Evolutionary conservation across 1,140 invertebrate genomes (phyloP).

Genomic region (Protaetia brevitarsis): DNA sequence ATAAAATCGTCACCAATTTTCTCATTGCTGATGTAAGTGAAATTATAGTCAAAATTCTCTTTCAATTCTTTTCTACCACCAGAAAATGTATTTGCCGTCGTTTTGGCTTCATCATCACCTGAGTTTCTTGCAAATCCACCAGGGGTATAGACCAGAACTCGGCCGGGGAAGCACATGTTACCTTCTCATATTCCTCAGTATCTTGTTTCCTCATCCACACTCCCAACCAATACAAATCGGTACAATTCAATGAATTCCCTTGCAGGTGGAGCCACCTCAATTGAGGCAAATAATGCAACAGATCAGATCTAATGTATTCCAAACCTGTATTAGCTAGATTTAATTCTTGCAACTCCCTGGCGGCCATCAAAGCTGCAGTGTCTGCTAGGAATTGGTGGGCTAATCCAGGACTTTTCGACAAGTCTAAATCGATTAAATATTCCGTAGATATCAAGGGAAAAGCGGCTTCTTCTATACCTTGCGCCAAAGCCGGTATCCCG

Average conservation of each 20-base stretch:
- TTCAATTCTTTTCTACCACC: slow-evolving; percentile 15
- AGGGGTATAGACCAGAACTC: slow-evolving; percentile 48
- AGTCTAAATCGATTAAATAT: slow-evolving; percentile 66
- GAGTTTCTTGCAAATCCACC: slow-evolving; percentile 45
- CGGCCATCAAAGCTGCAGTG: slow-evolving; percentile 65
- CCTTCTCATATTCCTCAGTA: slow-evolving; percentile 46
- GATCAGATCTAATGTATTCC: slow-evolving; percentile 61
- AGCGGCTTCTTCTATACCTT: slow-evolving; percentile 57
- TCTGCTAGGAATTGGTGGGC: slow-evolving; percentile 66
- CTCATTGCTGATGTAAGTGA: neutral
- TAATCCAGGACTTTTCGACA: slow-evolving; percentile 70
- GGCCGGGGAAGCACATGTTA: slow-evolving; percentile 48
- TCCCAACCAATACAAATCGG: slow-evolving; percentile 60
- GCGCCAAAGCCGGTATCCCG: slow-evolving; percentile 58
- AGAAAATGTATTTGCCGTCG: neutral
- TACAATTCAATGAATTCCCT: slow-evolving; percentile 65
- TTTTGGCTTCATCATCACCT: neutral
- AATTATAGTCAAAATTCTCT: slow-evolving; percentile 4
- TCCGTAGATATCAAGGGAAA: slow-evolving; percentile 69
- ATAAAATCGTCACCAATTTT: neutral
- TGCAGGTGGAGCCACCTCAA: slow-evolving; percentile 58
- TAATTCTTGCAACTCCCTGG: slow-evolving; percentile 64
- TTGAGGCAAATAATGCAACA: slow-evolving; percentile 67
- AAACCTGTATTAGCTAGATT: slow-evolving; percentile 66
- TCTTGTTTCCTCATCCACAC: slow-evolving; percentile 61